Base-by-base conservation (phyloP, 2,113 vertebrate genomes). In the Ptyas mucosa region DNA sequence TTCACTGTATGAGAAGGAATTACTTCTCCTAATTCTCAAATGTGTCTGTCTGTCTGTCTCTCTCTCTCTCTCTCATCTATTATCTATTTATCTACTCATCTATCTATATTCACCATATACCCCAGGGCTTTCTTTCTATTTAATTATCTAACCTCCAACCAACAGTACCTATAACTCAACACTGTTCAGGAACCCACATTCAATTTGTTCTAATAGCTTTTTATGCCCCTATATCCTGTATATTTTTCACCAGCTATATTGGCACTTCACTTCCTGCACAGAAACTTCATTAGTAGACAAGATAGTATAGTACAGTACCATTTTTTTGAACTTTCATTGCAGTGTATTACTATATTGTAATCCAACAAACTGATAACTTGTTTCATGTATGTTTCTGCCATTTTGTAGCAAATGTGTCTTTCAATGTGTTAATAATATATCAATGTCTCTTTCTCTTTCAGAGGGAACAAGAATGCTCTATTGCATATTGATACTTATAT, bases 381-480 rank as follows among this genome's bases (percentile, higher is more conserved):
- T 85, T 69, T 85, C 51, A 58, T 46, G 1, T 12, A 55, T 58
- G 8, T 69, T 46, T 29, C 88, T 34, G 53, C 24, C 8, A 55
- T n/a, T 52, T 90, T 58, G 21, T 58, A 26, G 12, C 52, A 88
- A 55, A 81, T 49, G 69, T 54, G 1, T n/a, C 18, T 39, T 39
- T 57, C n/a, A 43, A 24, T 12, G n/a, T 11, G 3, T 52, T 88
- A 34, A 21, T 89, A 85, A 85, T 34, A 29, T 86, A 34, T 20
- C 20, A 89, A 92, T 49, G 18, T 57, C 34, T 9, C 8, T 3
- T 1, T 23, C 0, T 93, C 54, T 93, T 94, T 18, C 88, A 98
- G 98, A 94, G 10, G 23, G 90, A 1, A 90, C 93, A 46, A 94
- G 2, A 64, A 90, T 53, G 29, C 55, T 51, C 0, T 91, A 61